Base-by-base conservation (phyloP, 2,888 invertebrate genomes). In the Agrotis exclamationis region DNA sequence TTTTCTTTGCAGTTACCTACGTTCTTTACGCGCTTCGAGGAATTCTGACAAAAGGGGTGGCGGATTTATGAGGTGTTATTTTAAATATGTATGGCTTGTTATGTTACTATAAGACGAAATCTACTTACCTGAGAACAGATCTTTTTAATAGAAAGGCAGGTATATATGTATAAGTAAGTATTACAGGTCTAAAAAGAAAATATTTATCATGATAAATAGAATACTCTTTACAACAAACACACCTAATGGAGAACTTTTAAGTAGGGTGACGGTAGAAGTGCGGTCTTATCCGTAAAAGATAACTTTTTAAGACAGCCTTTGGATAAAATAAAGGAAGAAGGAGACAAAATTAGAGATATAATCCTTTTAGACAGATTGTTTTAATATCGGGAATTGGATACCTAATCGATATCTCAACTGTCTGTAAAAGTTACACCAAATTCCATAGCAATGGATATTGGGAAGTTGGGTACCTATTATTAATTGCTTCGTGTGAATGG, bases 401-500 rank as follows among this genome's bases (percentile, higher is more conserved):
- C n/a, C n/a, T n/a, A 24, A 18, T 44, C 39, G 20, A 13, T 47
- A 60, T 14, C 54, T 54, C 28, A 54, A 54, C 13, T 33, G 47
- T 5, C 9, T 65, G 18, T 33, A 20, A 22, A 54, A 33, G 33
- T 47, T 33, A 16, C 16, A 13, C 13, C 13, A 51, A 63, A 14
- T 39, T 68, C 14, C 24, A 18, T n/a, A 68, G 11, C 18, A 69
- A 44, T 56, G 22, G 16, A 39, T 39, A 39, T 39, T 33, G 7
- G 33, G 16, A 14, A n/a, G 50, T 47, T 64, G 20, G 20, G n/a
- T 22, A 57, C 4, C 0, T 28, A 28, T 9, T 33, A 51, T 22
- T 51, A 50, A 69, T 51, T 57, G 28, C 11, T 70, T 44, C 18
- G 18, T 68, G 68, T 67, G 18, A 39, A 48, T 39, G 33, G 47